Evolutionary conservation across 2,797 vertebrate species (phyloP).

Genomic region (Halcyon smyrnensis): DNA sequence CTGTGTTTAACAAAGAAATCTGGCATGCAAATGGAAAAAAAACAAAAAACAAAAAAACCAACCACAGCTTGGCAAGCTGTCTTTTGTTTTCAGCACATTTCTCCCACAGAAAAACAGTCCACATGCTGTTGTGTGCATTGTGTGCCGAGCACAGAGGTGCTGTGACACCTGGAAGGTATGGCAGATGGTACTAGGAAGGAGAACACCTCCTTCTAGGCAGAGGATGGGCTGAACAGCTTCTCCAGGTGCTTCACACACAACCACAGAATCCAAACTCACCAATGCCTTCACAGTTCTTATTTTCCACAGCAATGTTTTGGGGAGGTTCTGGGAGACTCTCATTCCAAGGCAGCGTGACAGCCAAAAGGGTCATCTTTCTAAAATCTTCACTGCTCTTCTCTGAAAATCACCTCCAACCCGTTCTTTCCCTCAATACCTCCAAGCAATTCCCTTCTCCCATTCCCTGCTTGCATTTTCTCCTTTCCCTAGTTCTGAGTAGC

Average conservation of each 20-base stretch:
- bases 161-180: neutral
- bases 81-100: neutral
- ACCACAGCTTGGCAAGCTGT: neutral
- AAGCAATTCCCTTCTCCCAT: neutral
- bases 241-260: neutral
- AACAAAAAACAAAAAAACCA: neutral
- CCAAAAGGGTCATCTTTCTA: neutral
- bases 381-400: neutral
- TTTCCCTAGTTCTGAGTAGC: neutral
- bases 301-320: neutral
- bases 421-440: rapidly evolving
- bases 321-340: neutral
- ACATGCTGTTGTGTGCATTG: neutral
- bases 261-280: neutral
- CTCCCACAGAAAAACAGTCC: neutral
- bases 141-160: neutral
- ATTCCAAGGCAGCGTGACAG: neutral
- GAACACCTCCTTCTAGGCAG: neutral
- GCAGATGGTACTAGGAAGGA: neutral
- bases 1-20: neutral
- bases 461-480: neutral
- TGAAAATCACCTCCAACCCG: neutral
- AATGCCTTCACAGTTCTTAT: neutral
- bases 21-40: neutral
- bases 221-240: neutral